A percentile compares a stretch with the other conserved stretches of the same genome.
Conservation (phyloP, 2,888 invertebrate species). For the Dryococelus australis region DNA sequence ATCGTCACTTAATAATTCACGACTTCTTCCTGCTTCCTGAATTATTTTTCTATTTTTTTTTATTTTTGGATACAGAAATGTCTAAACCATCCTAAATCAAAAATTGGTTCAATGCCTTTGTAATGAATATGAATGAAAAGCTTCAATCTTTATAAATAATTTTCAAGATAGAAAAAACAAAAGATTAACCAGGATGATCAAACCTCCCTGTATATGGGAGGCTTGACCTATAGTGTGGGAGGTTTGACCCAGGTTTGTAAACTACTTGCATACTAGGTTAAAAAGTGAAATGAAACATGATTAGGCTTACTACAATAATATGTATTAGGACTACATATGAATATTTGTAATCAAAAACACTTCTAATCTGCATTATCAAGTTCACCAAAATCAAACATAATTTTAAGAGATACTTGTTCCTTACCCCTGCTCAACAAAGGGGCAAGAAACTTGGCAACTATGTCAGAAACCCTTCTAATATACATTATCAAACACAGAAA, state of each 20-base stretch:
- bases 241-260: slow-evolving; percentile 20
- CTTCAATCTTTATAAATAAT: not conserved
- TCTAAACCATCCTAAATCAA: not conserved
- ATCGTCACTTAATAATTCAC: too few species aligned
- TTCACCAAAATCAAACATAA: not conserved
- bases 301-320: not conserved
- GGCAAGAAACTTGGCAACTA: not conserved
- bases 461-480: not conserved
- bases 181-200: not conserved
- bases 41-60: not conserved
- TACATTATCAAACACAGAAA: slow-evolving; percentile 19
- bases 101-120: not conserved
- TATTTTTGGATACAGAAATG: not conserved
- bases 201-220: slow-evolving; percentile 24
- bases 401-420: not conserved
- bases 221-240: slow-evolving; percentile 25
- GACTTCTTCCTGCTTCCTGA: too few species aligned
- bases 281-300: not conserved
- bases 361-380: not conserved
- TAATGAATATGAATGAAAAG: not conserved
- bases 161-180: not conserved
- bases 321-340: slow-evolving; percentile 13
- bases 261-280: not conserved
- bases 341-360: not conserved
- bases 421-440: not conserved